Evolutionary conservation across 2,113 vertebrate genomes (phyloP), one percentile per base, ranked within the genome.

Genomic region (Trematomus loennbergii): DNA sequence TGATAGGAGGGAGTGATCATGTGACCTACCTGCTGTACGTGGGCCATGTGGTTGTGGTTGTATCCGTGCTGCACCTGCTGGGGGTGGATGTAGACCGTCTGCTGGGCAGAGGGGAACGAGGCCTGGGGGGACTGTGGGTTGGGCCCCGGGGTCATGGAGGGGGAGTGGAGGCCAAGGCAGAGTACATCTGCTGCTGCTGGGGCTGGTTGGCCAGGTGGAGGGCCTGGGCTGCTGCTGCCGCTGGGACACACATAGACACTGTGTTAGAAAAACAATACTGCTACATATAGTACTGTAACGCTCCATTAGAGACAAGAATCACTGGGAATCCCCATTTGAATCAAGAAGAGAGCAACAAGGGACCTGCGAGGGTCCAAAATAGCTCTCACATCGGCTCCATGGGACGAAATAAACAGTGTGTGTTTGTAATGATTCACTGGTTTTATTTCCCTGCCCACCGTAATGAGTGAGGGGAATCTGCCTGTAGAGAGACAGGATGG

Each of bases 61-160:
- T 99, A 99, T 74, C 97, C 96, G 76, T 98, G 97, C 96, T 97
- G 97, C 88, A 99, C 96, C 81, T 98, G 98, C 93, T 97, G 97
- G 48, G 98, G 96, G 89, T 99, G 97, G 90, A 99, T 97, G 75
- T 98, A 97, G 85, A 99, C 96, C 0, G 98, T 96, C 95, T 98
- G 98, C 86, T 98, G 97, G 87, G 97, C 96, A 53, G 97, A 89
- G 79, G 97, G 97, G 94, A 97, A 99, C 81, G 95, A 97, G 81
- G 93, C 97, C 94, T 99, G 98, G 73, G 98, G 98, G 70, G 97
- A 98, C 95, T 99, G 98, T 58, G 98, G 96, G 68, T 97, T 98
- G 83, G 98, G 98, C 79, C 97, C 98, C 12, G 97, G 97, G 79
- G 96, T 98, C 97, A 99, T 98, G 90, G 97, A 97, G 79, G 98